Evolutionary conservation across 2,113 vertebrate species (phyloP), one percentile per base, ranked within the genome.

Genomic region (Syrrhaptes paradoxus): DNA sequence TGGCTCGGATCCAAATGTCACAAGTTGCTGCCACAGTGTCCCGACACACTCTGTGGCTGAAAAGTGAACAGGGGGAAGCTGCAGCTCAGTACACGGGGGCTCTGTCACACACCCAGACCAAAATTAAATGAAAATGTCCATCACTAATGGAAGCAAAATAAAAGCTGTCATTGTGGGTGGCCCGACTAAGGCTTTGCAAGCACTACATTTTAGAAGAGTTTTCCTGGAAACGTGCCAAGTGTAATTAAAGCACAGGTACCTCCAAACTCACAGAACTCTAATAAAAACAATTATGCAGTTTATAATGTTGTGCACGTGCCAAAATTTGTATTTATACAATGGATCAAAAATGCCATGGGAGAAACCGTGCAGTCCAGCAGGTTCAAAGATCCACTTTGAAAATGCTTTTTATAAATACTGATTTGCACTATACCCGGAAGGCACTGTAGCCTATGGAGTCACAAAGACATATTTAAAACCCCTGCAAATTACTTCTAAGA

Each of bases 241-340:
- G 89, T 95, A 96, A 94, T 97, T 97, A 96, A 96, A 97, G 95
- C 94, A 93, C 95, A 97, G 97, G 96, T 97, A 97, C 97, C 95
- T 97, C 92, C 93, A 95, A 97, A 97, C 91, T 94, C 94, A 77
- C 96, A 96, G 95, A 95, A 94, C 85, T 96, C 96, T 96, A 96
- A 97, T 97, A 96, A 97, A 97, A 97, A 95, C 91, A 96, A 95
- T 95, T 96, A 96, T 89, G 82, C 62, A 67, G 89, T 97, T 96
- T 95, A 96, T 89, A 92, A 76, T 77, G 94, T 77, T 85, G 73
- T 85, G 77, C 75, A 86, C 18, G 21, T 93, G 94, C 97, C 96
- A 97, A 82, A 93, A 93, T 97, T 91, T 48, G 82, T 96, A 96
- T 96, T 95, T 90, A 90, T 92, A 95, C 71, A 95, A 85, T 95